phyloP scores from a whole-genome alignment of 1,140 invertebrate genomes.

The Heterodera schachtii region DNA sequence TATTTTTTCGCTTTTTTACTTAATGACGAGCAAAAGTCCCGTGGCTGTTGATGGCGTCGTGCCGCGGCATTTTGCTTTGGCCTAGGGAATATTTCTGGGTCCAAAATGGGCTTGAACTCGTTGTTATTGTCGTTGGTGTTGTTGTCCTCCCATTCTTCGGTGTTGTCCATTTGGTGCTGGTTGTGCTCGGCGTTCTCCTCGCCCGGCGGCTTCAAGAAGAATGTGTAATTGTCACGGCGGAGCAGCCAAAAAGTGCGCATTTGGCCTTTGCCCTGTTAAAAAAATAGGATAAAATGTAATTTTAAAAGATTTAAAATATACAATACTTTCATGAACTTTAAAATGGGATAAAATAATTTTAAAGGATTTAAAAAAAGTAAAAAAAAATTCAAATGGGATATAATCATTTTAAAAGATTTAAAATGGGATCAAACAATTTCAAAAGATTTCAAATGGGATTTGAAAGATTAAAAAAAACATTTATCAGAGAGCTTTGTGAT shows the following conservation, averaged over 20 bases:
- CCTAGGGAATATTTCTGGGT: slow-evolving; percentile 44
- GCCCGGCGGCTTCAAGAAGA: slow-evolving; percentile 27
- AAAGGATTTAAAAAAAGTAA: no score
- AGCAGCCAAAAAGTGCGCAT: slow-evolving; percentile 91
- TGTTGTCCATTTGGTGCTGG: no score
- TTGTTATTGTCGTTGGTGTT: slow-evolving; percentile 28
- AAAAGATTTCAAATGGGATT: no score
- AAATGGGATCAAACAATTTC: no score
- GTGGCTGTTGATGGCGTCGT: background rate
- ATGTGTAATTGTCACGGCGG: slow-evolving; percentile 70
- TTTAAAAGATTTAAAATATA: background rate
- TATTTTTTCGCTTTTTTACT: background rate
- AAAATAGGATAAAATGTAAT: slow-evolving; percentile 37
- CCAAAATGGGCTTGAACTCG: slow-evolving; percentile 25
- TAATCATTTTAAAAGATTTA: no score
- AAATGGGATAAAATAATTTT: no score
- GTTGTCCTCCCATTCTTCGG: background rate
- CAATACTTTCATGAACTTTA: background rate
- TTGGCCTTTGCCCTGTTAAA: slow-evolving; percentile 71
- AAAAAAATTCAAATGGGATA: no score
- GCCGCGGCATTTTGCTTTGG: background rate
- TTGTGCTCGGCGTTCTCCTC: background rate
- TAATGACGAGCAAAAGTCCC: slow-evolving; percentile 19
- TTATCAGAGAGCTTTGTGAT: no score
- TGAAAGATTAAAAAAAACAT: no score